phyloP scores from a whole-genome alignment of 2,888 invertebrate species.

The Caenorhabditis sp. region DNA sequence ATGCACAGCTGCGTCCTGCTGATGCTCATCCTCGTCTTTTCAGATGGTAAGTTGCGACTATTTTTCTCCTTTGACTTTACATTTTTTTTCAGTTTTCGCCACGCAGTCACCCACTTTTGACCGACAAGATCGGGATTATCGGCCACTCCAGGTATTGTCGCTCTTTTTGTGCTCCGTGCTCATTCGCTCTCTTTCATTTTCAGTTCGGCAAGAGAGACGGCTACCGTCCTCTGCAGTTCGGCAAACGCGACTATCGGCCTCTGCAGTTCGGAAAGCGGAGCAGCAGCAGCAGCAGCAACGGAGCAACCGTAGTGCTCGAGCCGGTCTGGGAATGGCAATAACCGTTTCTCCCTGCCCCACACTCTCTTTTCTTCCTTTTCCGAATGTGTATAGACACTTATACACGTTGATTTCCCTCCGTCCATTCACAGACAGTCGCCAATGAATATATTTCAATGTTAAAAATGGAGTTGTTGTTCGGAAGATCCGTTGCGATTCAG shows the following conservation, averaged over 20 bases:
- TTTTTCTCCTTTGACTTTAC: not conserved
- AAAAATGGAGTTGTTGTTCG: not conserved
- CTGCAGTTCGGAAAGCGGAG: slow-evolving; percentile 70
- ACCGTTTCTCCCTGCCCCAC: slow-evolving; percentile 2
- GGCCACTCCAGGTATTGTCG: slow-evolving; percentile 66
- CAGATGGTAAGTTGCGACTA: slow-evolving; percentile 31
- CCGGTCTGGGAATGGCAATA: slow-evolving; percentile 53
- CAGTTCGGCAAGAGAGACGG: slow-evolving; percentile 61
- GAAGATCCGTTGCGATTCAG: not conserved
- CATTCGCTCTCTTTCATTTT: not conserved
- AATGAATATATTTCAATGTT: slow-evolving; percentile 44
- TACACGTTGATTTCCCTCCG: slow-evolving; percentile 18
- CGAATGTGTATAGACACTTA: slow-evolving; percentile 6
- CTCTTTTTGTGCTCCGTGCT: not conserved
- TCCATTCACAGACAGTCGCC: slow-evolving; percentile 50
- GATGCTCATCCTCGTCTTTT: slow-evolving; percentile 46
- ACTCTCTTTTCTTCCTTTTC: not conserved
- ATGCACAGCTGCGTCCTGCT: slow-evolving; percentile 55
- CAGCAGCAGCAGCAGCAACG: not conserved
- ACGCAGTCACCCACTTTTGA: slow-evolving; percentile 67
- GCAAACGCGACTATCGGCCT: slow-evolving; percentile 70
- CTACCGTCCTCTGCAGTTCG: slow-evolving; percentile 71
- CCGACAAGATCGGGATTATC: slow-evolving; percentile 69
- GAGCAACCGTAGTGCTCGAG: slow-evolving; percentile 31
- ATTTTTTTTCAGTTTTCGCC: slow-evolving; percentile 41